Evolutionary conservation across 2,888 invertebrate species (phyloP).

Genomic region (Pterostichus madidus): DNA sequence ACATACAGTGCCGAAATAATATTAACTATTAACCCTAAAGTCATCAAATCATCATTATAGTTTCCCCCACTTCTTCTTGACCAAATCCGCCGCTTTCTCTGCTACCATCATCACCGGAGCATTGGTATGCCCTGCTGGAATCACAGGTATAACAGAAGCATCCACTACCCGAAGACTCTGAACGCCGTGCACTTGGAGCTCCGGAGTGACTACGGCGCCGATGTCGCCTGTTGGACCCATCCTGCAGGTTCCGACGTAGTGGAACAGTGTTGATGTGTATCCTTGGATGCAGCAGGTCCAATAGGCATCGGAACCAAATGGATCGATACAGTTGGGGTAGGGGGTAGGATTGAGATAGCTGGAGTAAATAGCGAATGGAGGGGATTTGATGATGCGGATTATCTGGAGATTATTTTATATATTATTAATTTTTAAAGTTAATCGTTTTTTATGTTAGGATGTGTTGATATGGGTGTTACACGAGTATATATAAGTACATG

Average conservation of each 20-base stretch:
- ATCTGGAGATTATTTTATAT: slow-evolving; percentile 75
- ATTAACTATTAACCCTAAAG: too few relatives aligned
- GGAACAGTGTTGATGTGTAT: slow-evolving; percentile 86
- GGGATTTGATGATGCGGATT: slow-evolving; percentile 79
- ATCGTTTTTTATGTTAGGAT: not conserved
- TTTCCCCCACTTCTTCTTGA: slow-evolving; percentile 76
- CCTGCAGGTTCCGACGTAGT: slow-evolving; percentile 81
- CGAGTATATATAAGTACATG: too few relatives aligned
- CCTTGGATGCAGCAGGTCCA: slow-evolving; percentile 87
- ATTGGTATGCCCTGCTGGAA: slow-evolving; percentile 80
- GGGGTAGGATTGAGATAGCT: slow-evolving; percentile 79
- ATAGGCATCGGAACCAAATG: slow-evolving; percentile 84
- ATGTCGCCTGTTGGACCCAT: slow-evolving; percentile 77
- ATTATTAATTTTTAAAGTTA: not conserved
- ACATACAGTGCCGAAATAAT: too few relatives aligned
- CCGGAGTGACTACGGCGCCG: slow-evolving; percentile 77
- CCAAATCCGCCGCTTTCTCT: slow-evolving; percentile 80
- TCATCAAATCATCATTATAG: not conserved
- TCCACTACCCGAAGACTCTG: slow-evolving; percentile 80
- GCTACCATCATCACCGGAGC: slow-evolving; percentile 81
- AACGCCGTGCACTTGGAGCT: slow-evolving; percentile 79
- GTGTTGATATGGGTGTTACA: not conserved
- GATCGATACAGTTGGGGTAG: slow-evolving; percentile 84
- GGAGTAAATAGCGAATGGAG: slow-evolving; percentile 79
- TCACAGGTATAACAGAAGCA: slow-evolving; percentile 80